A percentile compares a stretch with the other conserved stretches of the same genome.
These are phyloP conservation scores for Neodontobutis hainanensis DNA, from an alignment of 2,113 vertebrate genomes.

Conservation along the genomic window DNA sequence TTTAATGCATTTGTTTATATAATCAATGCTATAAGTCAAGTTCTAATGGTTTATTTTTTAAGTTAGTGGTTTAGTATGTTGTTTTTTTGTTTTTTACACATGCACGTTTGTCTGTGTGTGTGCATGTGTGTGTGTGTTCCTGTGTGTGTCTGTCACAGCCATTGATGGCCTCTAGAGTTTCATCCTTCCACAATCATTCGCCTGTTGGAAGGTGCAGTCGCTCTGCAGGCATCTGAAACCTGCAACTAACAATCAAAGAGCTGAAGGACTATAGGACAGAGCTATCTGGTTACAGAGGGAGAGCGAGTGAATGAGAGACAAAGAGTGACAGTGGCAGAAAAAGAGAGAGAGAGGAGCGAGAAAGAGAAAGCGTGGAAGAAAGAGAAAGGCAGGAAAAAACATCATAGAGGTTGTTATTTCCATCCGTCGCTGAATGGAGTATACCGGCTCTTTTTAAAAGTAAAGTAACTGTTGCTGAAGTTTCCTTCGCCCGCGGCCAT, in stretches of 20 bases:
- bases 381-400: conserved; percentile 47
- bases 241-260: conserved; percentile 79
- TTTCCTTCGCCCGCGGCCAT: conserved; percentile 9
- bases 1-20: too few relatives aligned
- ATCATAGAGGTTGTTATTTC: conserved; percentile 39
- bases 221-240: conserved; percentile 78
- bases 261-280: conserved; percentile 72
- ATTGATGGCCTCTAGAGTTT: conserved; percentile 75
- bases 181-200: conserved; percentile 76
- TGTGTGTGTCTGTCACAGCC: conserved; percentile 49
- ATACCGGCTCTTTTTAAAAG: conserved; percentile 5
- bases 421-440: conserved; percentile 15
- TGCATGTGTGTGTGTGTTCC: not conserved
- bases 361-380: conserved; percentile 45
- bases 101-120: too few relatives aligned
- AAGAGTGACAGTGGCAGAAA: conserved; percentile 55
- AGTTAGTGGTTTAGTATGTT: not conserved
- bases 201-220: conserved; percentile 73
- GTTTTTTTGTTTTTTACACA: too few relatives aligned
- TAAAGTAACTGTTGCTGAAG: conserved; percentile 14
- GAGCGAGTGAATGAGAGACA: conserved; percentile 62
- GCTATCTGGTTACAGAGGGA: conserved; percentile 73
- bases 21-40: too few relatives aligned
- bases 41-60: too few relatives aligned
- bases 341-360: conserved; percentile 28